Percentiles rank a stretch among this genome's conserved stretches.
phyloP scores from a whole-genome alignment of 2,797 vertebrate genomes.

The Peromyscus eremicus region DNA sequence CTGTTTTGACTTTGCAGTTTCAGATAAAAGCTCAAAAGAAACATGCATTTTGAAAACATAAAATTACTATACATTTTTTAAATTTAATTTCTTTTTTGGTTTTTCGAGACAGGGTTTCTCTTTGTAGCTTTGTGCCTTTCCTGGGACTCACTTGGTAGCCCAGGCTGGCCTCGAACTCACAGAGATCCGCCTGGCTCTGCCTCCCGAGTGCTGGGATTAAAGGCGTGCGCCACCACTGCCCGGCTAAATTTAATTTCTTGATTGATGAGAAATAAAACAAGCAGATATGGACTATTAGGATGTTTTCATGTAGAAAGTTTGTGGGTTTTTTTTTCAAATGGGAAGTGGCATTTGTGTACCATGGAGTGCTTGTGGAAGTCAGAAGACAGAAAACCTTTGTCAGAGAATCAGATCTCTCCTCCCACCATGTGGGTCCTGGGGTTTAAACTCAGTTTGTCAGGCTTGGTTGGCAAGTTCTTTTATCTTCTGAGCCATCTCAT shows the following conservation, averaged over 20 bases:
- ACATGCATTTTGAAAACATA: background rate
- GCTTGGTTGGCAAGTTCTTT: background rate
- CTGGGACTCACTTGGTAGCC: no score
- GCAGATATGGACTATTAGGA: background rate
- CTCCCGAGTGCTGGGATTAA: no score
- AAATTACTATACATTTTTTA: background rate
- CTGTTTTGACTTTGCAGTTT: background rate
- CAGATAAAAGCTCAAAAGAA: background rate
- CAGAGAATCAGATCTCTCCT: background rate
- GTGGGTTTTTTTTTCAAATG: accelerated
- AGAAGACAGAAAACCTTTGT: background rate
- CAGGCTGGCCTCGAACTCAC: no score
- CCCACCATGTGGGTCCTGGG: background rate
- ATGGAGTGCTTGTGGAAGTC: background rate
- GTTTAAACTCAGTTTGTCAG: background rate
- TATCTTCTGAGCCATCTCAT: background rate
- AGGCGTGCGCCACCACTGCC: no score
- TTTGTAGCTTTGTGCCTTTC: no score
- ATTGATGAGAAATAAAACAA: background rate
- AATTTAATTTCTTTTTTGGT: background rate
- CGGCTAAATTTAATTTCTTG: background rate
- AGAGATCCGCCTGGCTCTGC: no score
- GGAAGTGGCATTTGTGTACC: background rate
- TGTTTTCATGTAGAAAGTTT: background rate
- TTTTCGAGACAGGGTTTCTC: no score